phyloP scores from a whole-genome alignment of 1,140 invertebrate genomes.

The Elysia chlorotica region DNA sequence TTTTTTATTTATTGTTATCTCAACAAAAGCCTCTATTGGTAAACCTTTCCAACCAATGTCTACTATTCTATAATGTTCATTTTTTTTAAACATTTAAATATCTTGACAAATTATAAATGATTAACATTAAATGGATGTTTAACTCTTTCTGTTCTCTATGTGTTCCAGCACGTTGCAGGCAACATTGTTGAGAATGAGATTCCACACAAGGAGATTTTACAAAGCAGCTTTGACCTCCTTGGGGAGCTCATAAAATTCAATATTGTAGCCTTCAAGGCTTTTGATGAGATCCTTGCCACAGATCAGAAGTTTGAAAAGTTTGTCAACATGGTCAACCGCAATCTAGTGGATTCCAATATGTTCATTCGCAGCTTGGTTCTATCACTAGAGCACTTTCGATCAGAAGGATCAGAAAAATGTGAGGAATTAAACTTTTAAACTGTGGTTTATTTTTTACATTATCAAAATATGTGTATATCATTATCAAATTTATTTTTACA shows the following conservation, averaged over 20 bases:
- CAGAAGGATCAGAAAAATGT: constrained; percentile 33
- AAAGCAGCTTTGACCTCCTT: constrained; percentile 65
- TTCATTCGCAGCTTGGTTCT: constrained; percentile 63
- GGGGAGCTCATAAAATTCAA: constrained; percentile 66
- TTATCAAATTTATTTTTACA: too few relatives aligned
- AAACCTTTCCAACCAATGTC: too few relatives aligned
- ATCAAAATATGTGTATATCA: too few relatives aligned
- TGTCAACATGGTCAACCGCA: constrained; percentile 60
- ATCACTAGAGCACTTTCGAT: constrained; percentile 60
- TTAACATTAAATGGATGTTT: too few relatives aligned
- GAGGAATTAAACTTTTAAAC: too few relatives aligned
- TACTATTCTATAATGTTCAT: too few relatives aligned
- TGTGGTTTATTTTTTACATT: too few relatives aligned
- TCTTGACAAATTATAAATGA: too few relatives aligned
- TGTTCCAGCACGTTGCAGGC: constrained; percentile 58
- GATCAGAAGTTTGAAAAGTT: constrained; percentile 58
- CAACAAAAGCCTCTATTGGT: too few relatives aligned
- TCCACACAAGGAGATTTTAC: constrained; percentile 64
- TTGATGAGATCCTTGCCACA: constrained; percentile 55
- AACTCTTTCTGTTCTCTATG: too few relatives aligned
- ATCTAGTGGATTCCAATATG: constrained; percentile 66
- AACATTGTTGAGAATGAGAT: constrained; percentile 61
- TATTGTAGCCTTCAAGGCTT: constrained; percentile 61
- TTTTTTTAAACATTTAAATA: too few relatives aligned
- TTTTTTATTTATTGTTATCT: too few relatives aligned